Evolutionary conservation across 2,113 vertebrate genomes (phyloP).

Genomic region (Channa argus): DNA sequence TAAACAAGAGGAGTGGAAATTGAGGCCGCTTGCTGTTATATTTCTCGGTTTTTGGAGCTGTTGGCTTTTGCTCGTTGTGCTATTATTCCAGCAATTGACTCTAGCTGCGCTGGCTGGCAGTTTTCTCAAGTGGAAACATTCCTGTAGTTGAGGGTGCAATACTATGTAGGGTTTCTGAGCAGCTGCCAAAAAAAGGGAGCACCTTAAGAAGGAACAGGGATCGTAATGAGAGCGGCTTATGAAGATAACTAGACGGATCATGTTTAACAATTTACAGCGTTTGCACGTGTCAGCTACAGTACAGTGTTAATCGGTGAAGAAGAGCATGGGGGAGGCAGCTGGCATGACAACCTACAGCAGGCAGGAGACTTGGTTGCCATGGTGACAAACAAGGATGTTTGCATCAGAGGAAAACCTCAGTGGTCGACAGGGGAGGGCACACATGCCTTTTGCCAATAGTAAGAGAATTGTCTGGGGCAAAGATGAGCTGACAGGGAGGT

Average conservation of each 20-base stretch:
- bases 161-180: constrained; percentile 1
- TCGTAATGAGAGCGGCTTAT: constrained; percentile 29
- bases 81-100: constrained; percentile 58
- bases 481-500: constrained; percentile 24
- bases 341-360: constrained; percentile 79
- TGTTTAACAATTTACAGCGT: constrained; percentile 7
- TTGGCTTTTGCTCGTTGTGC: constrained; percentile 31
- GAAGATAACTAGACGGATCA: constrained; percentile 18
- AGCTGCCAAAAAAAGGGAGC: constrained; percentile 10
- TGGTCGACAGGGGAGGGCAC: constrained; percentile 52
- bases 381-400: constrained; percentile 84
- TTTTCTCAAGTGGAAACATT: constrained; percentile 44
- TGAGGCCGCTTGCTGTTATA: constrained; percentile 48
- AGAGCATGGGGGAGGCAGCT: constrained; percentile 56
- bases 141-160: constrained; percentile 25
- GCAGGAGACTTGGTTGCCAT: constrained; percentile 83
- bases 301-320: constrained; percentile 64
- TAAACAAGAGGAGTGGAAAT: constrained; percentile 49
- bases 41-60: constrained; percentile 19
- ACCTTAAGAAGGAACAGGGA: background rate
- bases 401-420: constrained; percentile 79
- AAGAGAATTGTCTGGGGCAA: constrained; percentile 38
- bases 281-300: constrained; percentile 64
- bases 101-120: constrained; percentile 19
- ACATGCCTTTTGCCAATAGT: constrained; percentile 47